Evolutionary conservation across 2,797 vertebrate genomes (phyloP).

Genomic region (Heterohyrax brucei): DNA sequence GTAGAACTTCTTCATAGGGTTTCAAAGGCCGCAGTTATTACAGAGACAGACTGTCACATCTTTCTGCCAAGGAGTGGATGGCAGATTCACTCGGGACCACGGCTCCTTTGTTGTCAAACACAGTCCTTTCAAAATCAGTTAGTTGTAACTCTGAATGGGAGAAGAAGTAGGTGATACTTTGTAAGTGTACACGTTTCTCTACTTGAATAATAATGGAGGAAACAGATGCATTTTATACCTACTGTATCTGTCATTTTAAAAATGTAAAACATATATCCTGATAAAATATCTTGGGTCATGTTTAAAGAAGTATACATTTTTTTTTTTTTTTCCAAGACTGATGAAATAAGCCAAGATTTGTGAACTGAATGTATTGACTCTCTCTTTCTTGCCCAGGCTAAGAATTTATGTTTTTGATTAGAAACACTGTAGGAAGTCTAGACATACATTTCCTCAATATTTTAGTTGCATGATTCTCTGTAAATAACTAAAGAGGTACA

Average conservation of each 20-base stretch:
- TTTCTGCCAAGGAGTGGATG: too few relatives aligned
- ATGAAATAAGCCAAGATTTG: background rate
- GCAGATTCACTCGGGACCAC: too few relatives aligned
- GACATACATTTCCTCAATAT: background rate
- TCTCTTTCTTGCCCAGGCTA: background rate
- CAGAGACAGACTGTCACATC: too few relatives aligned
- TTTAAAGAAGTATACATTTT: background rate
- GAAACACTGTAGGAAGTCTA: background rate
- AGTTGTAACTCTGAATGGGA: background rate
- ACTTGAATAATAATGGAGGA: background rate
- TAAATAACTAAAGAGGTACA: background rate
- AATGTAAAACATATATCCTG: background rate
- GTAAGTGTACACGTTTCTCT: background rate
- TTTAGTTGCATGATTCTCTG: background rate
- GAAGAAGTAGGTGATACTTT: background rate
- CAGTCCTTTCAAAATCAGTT: background rate
- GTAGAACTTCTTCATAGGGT: too few relatives aligned
- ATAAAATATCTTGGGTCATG: background rate
- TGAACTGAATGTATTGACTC: background rate
- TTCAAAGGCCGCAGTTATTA: too few relatives aligned
- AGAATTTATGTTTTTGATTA: background rate
- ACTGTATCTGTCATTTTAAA: background rate
- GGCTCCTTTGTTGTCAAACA: too few relatives aligned
- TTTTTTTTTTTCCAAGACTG: background rate
- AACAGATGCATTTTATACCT: background rate